These are phyloP conservation scores for Trachelus stipa DNA, from an alignment of 2,888 invertebrate genomes.

Conservation along the genomic window DNA sequence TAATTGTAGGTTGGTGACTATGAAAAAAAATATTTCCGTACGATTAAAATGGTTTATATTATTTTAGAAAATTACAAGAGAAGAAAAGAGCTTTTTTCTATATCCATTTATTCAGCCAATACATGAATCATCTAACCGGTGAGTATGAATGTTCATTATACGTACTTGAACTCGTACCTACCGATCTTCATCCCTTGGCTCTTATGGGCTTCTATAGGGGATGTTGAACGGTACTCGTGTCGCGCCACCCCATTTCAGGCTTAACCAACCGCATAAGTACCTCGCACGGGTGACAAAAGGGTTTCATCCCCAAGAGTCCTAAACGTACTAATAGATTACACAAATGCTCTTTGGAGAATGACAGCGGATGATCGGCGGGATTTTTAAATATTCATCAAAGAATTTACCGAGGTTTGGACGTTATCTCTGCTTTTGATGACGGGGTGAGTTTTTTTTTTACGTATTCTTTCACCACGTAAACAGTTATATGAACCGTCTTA, in stretches of 20 bases:
- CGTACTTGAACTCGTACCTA: background rate
- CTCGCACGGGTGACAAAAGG: slow-evolving; percentile 60
- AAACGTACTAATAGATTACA: slow-evolving; percentile 54
- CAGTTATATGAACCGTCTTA: background rate
- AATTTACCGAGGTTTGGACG: slow-evolving; percentile 47
- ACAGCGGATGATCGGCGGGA: slow-evolving; percentile 30
- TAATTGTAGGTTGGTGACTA: background rate
- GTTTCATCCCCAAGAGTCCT: slow-evolving; percentile 55
- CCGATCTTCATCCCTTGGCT: background rate
- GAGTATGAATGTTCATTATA: background rate
- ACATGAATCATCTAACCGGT: background rate
- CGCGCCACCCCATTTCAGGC: slow-evolving; percentile 43
- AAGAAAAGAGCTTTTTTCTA: background rate
- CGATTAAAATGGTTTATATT: background rate
- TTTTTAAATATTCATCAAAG: slow-evolving; percentile 18
- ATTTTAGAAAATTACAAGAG: background rate
- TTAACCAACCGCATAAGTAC: slow-evolving; percentile 60
- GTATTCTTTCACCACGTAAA: background rate
- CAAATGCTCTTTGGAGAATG: slow-evolving; percentile 58
- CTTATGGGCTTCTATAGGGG: background rate
- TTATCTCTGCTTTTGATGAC: slow-evolving; percentile 8
- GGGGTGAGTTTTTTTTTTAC: background rate
- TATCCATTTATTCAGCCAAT: background rate
- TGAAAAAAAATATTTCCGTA: background rate
- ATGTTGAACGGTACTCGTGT: slow-evolving; percentile 15